phyloP scores from a whole-genome alignment of 2,888 invertebrate genomes.

The Aradus depressus region DNA sequence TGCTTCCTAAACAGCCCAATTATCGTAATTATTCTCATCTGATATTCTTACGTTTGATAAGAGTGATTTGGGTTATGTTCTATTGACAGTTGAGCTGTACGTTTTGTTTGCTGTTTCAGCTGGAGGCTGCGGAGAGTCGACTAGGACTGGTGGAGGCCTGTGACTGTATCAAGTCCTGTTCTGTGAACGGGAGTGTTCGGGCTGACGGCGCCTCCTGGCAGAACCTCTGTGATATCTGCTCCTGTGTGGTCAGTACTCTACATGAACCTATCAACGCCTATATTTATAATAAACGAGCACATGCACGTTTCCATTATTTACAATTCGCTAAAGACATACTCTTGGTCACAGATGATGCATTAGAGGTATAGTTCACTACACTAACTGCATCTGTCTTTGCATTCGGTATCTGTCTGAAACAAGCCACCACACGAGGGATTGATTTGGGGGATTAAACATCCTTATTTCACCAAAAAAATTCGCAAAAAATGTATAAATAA shows the following conservation, averaged over 20 bases:
- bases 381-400: not conserved
- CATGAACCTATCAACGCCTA: not conserved
- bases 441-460: no score
- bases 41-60: no score
- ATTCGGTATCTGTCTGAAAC: no score
- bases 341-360: no score
- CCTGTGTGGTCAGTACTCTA: constrained; percentile 63
- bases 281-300: not conserved
- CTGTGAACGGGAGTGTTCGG: constrained; percentile 65
- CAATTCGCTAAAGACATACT: no score
- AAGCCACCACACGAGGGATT: no score
- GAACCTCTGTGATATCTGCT: constrained; percentile 74
- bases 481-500: no score
- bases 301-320: constrained; percentile 1
- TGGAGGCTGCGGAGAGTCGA: constrained; percentile 67
- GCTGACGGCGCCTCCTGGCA: constrained; percentile 79
- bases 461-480: no score
- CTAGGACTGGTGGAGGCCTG: constrained; percentile 72
- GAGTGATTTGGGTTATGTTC: no score
- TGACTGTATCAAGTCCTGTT: constrained; percentile 82
- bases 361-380: not conserved
- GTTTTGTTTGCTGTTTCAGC: constrained; percentile 41
- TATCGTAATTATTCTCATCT: no score
- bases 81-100: no score
- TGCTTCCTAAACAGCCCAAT: no score